Conservation (phyloP, 2,797 vertebrate species). For the Rousettus madagascariensis region DNA sequence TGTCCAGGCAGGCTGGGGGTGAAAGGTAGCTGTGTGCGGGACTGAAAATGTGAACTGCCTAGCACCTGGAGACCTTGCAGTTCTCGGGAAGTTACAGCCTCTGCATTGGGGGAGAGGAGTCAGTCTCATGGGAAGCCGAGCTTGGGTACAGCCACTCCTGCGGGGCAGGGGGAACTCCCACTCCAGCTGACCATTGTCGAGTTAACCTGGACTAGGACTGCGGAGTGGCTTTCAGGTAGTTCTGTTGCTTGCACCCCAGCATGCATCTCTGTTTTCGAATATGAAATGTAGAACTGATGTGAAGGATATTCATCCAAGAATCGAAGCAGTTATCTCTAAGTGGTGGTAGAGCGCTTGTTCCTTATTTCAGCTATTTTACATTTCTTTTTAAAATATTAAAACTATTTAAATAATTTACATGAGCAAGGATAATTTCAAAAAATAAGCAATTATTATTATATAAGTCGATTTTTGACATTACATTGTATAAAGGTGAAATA, state of each 20-base stretch:
- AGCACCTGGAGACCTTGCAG: neutral
- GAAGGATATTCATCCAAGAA: neutral
- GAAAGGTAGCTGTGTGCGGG: neutral
- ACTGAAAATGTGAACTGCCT: neutral
- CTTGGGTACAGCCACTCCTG: neutral
- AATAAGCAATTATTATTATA: neutral
- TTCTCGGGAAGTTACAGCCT: neutral
- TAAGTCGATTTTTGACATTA: neutral
- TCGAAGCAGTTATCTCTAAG: neutral
- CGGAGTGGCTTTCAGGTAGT: neutral
- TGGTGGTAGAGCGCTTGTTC: neutral
- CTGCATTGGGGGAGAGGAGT: neutral
- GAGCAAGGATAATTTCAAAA: neutral
- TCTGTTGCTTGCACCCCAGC: neutral
- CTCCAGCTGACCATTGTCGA: neutral
- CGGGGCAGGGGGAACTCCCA: neutral
- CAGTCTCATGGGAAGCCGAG: neutral
- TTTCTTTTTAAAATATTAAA: neutral
- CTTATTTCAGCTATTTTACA: neutral
- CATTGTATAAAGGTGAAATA: constrained; percentile 2
- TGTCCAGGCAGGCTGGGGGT: neutral
- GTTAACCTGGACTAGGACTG: neutral
- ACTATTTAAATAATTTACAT: neutral
- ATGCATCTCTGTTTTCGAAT: neutral
- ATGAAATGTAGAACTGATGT: neutral